phyloP scores from a whole-genome alignment of 2,797 vertebrate species.

The Acrossocheilus wenchowensis region DNA sequence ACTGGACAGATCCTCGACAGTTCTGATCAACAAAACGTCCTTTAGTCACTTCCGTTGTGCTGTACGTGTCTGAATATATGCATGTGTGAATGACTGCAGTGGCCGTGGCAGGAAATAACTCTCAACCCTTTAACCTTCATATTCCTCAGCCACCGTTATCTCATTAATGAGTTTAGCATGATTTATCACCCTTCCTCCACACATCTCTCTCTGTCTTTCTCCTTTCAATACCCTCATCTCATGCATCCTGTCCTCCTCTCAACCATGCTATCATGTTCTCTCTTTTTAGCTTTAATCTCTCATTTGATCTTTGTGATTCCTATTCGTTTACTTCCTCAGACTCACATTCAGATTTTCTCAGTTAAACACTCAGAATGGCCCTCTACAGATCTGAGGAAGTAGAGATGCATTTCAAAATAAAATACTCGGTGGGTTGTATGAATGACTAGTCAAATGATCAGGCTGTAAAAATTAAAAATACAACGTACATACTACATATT shows the following conservation, averaged over 20 bases:
- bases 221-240: slow-evolving; percentile 1
- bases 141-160: slow-evolving; percentile 55
- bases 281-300: not conserved
- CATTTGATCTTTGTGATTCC: not conserved
- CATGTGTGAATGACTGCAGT: slow-evolving; percentile 38
- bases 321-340: not conserved
- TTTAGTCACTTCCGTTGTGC: not conserved
- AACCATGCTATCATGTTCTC: not conserved
- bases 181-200: slow-evolving; percentile 59
- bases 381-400: not conserved
- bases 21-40: slow-evolving; percentile 5
- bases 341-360: not conserved
- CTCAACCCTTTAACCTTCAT: slow-evolving; percentile 63
- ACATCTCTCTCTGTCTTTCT: slow-evolving; percentile 42
- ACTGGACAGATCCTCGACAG: not conserved
- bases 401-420: not conserved
- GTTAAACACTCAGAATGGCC: not conserved
- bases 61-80: not conserved
- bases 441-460: not conserved
- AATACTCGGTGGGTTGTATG: too few relatives aligned
- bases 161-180: slow-evolving; percentile 65
- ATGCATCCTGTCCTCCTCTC: not conserved
- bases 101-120: slow-evolving; percentile 50
- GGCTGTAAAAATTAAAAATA: too few relatives aligned
- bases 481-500: too few relatives aligned